Conservation (phyloP, 1,140 invertebrate genomes). For the Parasteatoda tepidariorum region DNA sequence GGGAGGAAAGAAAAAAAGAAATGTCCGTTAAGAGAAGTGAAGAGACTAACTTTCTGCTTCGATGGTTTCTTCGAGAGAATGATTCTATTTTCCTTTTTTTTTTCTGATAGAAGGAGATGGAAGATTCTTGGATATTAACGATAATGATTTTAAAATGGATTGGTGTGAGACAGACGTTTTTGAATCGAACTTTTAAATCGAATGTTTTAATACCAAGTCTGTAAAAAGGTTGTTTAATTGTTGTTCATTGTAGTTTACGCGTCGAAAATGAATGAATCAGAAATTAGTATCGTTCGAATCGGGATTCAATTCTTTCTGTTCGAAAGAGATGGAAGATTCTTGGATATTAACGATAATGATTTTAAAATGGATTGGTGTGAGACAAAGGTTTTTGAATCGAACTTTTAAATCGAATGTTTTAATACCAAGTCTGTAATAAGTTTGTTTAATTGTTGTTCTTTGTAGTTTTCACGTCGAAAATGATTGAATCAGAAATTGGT, state of each 20-base stretch:
- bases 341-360: not conserved
- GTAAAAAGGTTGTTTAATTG: no score
- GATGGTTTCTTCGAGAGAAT: not conserved
- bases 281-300: no score
- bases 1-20: constrained; percentile 1
- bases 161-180: not conserved
- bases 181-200: not conserved
- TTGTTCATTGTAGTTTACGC: no score
- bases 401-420: no score
- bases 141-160: not conserved
- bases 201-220: no score
- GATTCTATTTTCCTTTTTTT: not conserved
- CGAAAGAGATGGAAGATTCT: not conserved
- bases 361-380: not conserved
- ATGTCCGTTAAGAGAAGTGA: constrained; percentile 50
- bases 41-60: constrained; percentile 36
- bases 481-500: no score
- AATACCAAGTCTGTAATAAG: no score
- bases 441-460: no score
- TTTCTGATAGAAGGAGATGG: not conserved
- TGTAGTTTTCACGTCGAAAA: no score
- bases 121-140: no score
- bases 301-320: not conserved
- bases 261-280: no score
- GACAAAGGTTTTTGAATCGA: not conserved